A percentile compares a stretch with the other conserved stretches of the same genome.
These are phyloP conservation scores for Talpa occidentalis DNA, from an alignment of 2,113 vertebrate genomes.

Conservation along the genomic window DNA sequence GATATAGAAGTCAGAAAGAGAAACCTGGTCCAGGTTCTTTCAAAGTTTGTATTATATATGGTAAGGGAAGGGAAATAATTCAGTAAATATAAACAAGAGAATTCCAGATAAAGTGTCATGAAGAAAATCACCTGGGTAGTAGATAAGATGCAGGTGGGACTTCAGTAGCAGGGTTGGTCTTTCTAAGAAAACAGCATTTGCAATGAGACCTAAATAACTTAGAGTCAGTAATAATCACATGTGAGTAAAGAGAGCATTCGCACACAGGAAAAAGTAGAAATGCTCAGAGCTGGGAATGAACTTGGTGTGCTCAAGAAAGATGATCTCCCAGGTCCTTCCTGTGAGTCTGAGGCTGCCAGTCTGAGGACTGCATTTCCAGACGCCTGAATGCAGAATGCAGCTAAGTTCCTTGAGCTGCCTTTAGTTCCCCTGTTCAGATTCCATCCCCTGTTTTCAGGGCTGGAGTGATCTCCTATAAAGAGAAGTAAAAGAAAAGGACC, in stretches of 20 bases:
- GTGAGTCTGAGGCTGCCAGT: not conserved
- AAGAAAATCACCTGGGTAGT: not conserved
- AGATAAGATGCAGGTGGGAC: not conserved
- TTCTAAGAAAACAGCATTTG: not conserved
- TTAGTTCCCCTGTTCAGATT: not conserved
- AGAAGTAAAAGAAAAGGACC: not conserved
- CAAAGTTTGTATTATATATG: not conserved
- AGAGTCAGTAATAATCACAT: not conserved
- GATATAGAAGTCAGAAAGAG: not conserved
- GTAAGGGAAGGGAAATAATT: not conserved
- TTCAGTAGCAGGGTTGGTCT: not conserved
- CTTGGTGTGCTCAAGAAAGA: not conserved
- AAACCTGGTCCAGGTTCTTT: not conserved
- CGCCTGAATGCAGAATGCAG: not conserved
- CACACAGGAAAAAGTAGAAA: not conserved
- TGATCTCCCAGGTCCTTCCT: not conserved
- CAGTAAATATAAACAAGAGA: not conserved
- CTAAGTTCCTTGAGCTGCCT: not conserved
- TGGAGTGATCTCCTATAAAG: not conserved
- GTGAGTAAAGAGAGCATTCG: not conserved
- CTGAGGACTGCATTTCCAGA: not conserved
- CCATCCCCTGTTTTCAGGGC: not conserved
- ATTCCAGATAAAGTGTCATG: not conserved
- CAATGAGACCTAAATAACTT: not conserved
- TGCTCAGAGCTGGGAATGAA: not conserved